Conservation (phyloP, 2,797 vertebrate species). For the Apogon hyalosoma region DNA sequence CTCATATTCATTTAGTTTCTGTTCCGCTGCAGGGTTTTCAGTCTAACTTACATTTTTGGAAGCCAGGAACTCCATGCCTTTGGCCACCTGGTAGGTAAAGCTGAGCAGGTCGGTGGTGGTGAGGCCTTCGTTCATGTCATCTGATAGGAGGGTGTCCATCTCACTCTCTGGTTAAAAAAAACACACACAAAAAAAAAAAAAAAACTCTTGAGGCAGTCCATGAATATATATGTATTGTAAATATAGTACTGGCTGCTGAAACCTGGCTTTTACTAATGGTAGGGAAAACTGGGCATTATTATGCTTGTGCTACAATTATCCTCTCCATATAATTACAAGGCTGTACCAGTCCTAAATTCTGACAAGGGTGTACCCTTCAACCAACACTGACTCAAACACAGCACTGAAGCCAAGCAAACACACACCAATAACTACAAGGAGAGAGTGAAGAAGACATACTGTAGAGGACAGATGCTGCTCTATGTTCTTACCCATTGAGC, state of each 20-base stretch:
- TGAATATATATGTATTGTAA: conserved; percentile 52
- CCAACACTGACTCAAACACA: conserved; percentile 70
- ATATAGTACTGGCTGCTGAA: conserved; percentile 73
- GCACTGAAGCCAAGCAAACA: conserved; percentile 43
- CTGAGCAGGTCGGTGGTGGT: conserved; percentile 93
- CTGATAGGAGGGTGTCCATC: conserved; percentile 90
- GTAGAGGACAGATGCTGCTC: neutral
- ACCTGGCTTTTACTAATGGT: conserved; percentile 77
- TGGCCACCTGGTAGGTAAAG: conserved; percentile 97
- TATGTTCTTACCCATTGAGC: conserved; percentile 73
- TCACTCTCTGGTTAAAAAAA: conserved; percentile 83
- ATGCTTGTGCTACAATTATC: conserved; percentile 81
- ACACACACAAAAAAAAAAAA: conserved; percentile 39
- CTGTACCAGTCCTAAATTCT: conserved; percentile 69
- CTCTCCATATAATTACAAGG: conserved; percentile 80
- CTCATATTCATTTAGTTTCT: conserved; percentile 10
- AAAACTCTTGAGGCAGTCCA: conserved; percentile 30
- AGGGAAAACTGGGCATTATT: conserved; percentile 79
- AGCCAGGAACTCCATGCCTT: conserved; percentile 98
- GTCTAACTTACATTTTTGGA: conserved; percentile 94
- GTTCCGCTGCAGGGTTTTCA: neutral
- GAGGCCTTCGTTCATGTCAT: conserved; percentile 90
- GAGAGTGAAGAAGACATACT: conserved; percentile 19
- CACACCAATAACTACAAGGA: conserved; percentile 39
- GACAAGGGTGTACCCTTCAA: conserved; percentile 79